Base-by-base conservation (phyloP, 2,113 vertebrate genomes). In the Gobius niger region DNA sequence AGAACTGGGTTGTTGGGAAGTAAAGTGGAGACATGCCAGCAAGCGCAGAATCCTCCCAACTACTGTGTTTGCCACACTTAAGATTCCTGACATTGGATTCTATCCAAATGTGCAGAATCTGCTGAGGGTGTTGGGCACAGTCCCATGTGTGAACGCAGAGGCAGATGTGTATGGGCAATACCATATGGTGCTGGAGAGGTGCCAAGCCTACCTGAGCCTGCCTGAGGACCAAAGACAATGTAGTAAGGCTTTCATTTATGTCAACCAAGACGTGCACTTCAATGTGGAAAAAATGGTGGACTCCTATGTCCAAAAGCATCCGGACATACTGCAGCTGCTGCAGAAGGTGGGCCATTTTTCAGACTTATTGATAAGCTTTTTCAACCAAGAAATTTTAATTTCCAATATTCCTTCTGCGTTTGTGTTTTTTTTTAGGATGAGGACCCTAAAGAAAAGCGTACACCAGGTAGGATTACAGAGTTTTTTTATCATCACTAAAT, bases 81-180 rank as follows among this genome's bases (percentile, higher is more conserved):
- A 93, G 79, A 94, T 94, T 54, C 92, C 91, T 0, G 92, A 94
- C 66, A 94, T 94, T 0, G 93, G 86, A 1, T 94, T 94, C 80
- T 94, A 94, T 69, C 93, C 93, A 1, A 94, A 94, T 5, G 91
- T 94, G 44, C 93, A 94, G 75, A 94, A 92, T 68, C 83, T 94
- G 84, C 81, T 94, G 73, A 88, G 91, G 65, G 93, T 94, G 13
- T 65, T 94, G 66, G 93, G 93, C 24, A 93, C 93, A 0, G 92
- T 94, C 49, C 93, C 93, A 0, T 94, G 93, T 63, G 91, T 94
- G 6, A 93, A 92, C 0, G 91, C 92, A 0, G 92, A 94, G 67
- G 88, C 92, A 0, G 93, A 93, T 24, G 93, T 94, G 24, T 93
- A 93, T 2, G 92, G 91, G 7, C 92, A 93, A 44, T 94, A 94